A percentile compares a stretch with the other conserved stretches of the same genome.
phyloP scores from a whole-genome alignment of 2,113 vertebrate species.

The Micromys minutus region DNA sequence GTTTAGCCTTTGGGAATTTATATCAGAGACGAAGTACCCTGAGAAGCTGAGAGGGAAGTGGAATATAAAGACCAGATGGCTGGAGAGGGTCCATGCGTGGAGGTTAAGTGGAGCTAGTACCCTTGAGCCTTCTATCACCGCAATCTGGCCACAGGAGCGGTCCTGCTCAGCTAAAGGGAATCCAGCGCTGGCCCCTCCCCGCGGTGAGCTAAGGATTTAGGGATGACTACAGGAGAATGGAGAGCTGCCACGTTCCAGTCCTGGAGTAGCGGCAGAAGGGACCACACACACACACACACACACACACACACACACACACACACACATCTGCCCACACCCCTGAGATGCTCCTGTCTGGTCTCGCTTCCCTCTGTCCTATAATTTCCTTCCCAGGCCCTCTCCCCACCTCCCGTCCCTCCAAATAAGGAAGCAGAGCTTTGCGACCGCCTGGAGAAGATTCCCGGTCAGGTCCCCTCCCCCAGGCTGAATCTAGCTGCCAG shows the following conservation, averaged over 20 bases:
- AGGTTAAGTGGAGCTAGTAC: too few species aligned
- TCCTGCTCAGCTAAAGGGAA: not conserved
- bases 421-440: not conserved
- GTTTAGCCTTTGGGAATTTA: not conserved
- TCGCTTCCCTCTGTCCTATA: not conserved
- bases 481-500: not conserved
- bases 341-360: too few species aligned
- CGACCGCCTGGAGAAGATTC: not conserved
- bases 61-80: not conserved
- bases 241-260: not conserved
- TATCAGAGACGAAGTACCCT: not conserved
- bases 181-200: not conserved
- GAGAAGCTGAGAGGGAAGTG: not conserved
- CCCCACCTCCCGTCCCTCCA: conserved; percentile 10
- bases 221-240: not conserved
- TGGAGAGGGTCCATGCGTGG: too few species aligned
- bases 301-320: not conserved
- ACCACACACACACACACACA: not conserved
- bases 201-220: not conserved
- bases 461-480: not conserved
- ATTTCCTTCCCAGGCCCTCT: not conserved
- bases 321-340: not conserved
- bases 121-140: not conserved
- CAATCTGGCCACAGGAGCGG: too few species aligned
- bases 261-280: not conserved